A percentile compares a stretch with the other conserved stretches of the same genome.
phyloP scores from a whole-genome alignment of 2,113 vertebrate genomes.

The Hydrochoerus hydrochaeris region DNA sequence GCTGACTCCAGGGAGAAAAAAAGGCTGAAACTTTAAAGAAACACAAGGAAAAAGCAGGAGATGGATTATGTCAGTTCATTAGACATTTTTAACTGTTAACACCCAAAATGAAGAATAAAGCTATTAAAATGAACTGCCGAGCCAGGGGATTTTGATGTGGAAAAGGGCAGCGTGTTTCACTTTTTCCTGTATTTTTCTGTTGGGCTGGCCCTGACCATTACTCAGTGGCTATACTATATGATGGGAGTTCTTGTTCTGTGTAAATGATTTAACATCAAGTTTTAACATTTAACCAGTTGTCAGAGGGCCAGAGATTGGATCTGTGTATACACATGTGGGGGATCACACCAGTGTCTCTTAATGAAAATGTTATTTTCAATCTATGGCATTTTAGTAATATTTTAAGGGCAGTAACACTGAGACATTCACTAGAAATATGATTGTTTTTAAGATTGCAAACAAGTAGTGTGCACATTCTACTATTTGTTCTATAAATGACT shows the following conservation, averaged over 20 bases:
- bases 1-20: background rate
- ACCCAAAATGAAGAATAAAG: background rate
- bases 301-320: background rate
- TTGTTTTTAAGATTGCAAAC: accelerated
- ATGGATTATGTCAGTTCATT: background rate
- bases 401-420: background rate
- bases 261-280: background rate
- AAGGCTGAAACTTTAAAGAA: background rate
- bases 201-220: accelerated
- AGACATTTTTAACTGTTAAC: background rate
- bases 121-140: background rate
- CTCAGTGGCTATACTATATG: accelerated
- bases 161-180: background rate
- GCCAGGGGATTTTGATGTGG: background rate
- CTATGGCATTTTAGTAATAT: background rate
- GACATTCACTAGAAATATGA: background rate
- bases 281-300: background rate
- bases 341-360: background rate
- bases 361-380: background rate
- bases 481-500: background rate
- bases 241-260: accelerated
- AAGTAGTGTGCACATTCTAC: accelerated
- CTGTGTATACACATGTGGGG: background rate
- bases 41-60: background rate
- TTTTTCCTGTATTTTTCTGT: background rate